Percentiles rank a stretch among this genome's conserved stretches.
These are phyloP conservation scores for Athrips mouffetella DNA, from an alignment of 2,888 invertebrate genomes.

Conservation along the genomic window DNA sequence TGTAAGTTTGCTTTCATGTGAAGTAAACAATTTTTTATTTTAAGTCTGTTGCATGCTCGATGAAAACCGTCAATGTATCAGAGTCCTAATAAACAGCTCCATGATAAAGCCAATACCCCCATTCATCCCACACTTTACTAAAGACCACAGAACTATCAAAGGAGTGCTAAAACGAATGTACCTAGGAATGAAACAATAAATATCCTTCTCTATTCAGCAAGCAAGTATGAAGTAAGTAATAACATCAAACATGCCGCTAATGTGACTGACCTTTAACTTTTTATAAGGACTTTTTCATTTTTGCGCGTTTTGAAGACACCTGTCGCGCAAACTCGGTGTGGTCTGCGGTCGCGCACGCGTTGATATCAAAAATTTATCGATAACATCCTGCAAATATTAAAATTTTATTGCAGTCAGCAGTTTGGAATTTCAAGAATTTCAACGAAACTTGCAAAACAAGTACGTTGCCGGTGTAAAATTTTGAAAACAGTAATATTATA, in stretches of 20 bases:
- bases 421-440: constrained; percentile 1
- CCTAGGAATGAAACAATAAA: background rate
- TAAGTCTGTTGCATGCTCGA: too few relatives aligned
- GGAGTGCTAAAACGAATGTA: constrained; percentile 2
- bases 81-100: too few relatives aligned
- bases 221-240: constrained; percentile 5
- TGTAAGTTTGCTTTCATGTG: too few relatives aligned
- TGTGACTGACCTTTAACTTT: constrained; percentile 23
- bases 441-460: background rate
- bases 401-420: background rate
- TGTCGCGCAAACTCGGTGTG: constrained; percentile 10
- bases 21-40: too few relatives aligned
- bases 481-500: too few relatives aligned
- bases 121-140: too few relatives aligned
- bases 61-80: too few relatives aligned
- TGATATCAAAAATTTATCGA: constrained; percentile 4
- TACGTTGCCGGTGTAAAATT: too few relatives aligned
- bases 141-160: background rate
- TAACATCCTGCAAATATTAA: constrained; percentile 6
- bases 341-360: constrained; percentile 4
- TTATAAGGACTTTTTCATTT: background rate
- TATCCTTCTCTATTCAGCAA: background rate
- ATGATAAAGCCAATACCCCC: too few relatives aligned
- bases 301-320: constrained; percentile 6
- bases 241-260: constrained; percentile 26